These are phyloP conservation scores for Opisthocomus hoazin DNA, from an alignment of 2,113 vertebrate genomes.

Conservation along the genomic window DNA sequence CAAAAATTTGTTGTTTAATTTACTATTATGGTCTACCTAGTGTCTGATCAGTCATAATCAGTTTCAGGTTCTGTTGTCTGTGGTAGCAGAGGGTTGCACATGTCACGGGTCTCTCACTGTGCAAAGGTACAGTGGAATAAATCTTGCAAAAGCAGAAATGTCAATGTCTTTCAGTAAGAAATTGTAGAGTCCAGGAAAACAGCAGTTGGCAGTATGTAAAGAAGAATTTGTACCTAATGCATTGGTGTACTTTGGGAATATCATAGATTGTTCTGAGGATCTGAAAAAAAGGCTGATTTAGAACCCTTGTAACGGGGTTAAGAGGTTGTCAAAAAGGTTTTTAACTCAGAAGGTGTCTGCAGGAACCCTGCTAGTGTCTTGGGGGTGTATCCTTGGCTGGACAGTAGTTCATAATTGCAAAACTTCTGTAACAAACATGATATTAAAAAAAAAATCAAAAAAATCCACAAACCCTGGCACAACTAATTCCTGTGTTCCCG, in stretches of 20 bases:
- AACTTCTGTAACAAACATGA: not conserved
- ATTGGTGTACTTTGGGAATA: not conserved
- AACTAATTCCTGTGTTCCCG: not conserved
- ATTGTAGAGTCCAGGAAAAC: not conserved
- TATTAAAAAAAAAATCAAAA: not conserved
- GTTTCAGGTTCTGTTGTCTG: not conserved
- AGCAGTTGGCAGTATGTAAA: not conserved
- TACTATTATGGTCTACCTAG: not conserved
- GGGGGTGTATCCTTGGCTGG: not conserved
- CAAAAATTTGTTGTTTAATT: not conserved
- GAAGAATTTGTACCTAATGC: not conserved
- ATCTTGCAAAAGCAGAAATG: not conserved
- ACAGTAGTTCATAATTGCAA: not conserved
- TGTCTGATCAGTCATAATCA: not conserved
- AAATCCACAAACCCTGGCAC: no score
- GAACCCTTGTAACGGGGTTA: not conserved
- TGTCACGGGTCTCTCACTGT: not conserved
- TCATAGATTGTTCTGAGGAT: not conserved
- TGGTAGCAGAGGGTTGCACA: not conserved
- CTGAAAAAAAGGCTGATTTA: not conserved
- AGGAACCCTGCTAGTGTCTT: not conserved
- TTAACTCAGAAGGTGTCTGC: not conserved
- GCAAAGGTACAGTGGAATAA: not conserved
- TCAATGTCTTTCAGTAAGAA: not conserved
- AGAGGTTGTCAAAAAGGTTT: not conserved